phyloP scores from a whole-genome alignment of 1,140 invertebrate genomes.

The Brachionus paranguensis region DNA sequence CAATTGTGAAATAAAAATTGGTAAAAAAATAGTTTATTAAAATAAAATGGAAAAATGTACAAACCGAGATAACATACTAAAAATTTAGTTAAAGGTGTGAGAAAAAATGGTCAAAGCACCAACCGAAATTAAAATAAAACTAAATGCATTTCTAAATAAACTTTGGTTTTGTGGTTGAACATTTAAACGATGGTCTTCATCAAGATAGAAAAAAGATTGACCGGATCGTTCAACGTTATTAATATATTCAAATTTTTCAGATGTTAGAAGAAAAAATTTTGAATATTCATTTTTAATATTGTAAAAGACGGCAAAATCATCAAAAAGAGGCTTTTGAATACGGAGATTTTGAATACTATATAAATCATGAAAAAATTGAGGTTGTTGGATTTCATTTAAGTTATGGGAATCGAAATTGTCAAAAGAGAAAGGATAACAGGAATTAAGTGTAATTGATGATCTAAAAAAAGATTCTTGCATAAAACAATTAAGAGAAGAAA shows the following conservation, averaged over 20 bases:
- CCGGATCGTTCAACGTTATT: neutral
- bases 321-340: neutral
- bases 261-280: neutral
- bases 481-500: neutral
- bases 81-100: neutral
- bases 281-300: neutral
- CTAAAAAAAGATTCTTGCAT: neutral
- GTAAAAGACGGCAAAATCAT: neutral
- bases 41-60: neutral
- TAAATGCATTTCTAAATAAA: neutral
- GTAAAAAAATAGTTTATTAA: neutral
- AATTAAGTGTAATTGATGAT: neutral
- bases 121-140: neutral
- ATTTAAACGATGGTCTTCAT: neutral
- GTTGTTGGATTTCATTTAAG: too few relatives aligned
- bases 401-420: neutral
- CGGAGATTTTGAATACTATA: neutral
- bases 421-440: neutral
- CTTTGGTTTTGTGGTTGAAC: too few relatives aligned
- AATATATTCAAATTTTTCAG: neutral
- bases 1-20: too few relatives aligned
- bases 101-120: slow-evolving; percentile 9
- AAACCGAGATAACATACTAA: slow-evolving; percentile 17
- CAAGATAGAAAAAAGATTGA: neutral
- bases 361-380: neutral